These are phyloP conservation scores for Nemotelus pantherinus DNA, from an alignment of 2,888 invertebrate genomes.

Conservation along the genomic window DNA sequence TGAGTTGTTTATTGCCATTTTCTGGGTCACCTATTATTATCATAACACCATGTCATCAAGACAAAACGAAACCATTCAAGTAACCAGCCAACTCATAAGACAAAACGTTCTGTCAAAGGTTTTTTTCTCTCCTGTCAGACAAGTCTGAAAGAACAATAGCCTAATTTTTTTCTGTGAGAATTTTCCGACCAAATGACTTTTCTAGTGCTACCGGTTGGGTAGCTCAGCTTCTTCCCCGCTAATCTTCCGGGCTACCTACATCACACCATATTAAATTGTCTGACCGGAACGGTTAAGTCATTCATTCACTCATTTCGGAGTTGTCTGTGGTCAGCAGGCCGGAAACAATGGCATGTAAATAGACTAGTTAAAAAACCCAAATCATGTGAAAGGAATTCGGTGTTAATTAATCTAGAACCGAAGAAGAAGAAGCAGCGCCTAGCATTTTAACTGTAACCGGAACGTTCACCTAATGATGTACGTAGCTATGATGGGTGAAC, in stretches of 20 bases:
- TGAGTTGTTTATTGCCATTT: slow-evolving; percentile 17
- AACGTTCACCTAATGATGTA: neutral
- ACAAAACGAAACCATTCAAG: neutral
- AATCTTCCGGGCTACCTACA: neutral
- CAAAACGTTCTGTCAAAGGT: neutral
- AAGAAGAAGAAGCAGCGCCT: neutral
- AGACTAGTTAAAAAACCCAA: slow-evolving; percentile 15
- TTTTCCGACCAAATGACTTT: neutral
- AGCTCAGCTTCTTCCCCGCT: neutral
- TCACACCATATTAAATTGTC: neutral
- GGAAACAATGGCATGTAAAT: slow-evolving; percentile 38
- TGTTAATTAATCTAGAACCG: slow-evolving; percentile 17
- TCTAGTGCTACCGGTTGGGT: neutral
- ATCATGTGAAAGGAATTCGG: neutral
- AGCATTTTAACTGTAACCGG: slow-evolving; percentile 1
- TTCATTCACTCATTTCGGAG: neutral
- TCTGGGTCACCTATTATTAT: slow-evolving; percentile 11
- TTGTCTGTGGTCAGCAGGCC: slow-evolving; percentile 12
- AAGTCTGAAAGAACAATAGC: slow-evolving; percentile 15
- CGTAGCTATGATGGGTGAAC: neutral
- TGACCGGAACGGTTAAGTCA: slow-evolving; percentile 10
- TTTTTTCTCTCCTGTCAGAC: neutral
- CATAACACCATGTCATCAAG: neutral
- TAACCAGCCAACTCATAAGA: neutral
- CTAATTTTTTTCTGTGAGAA: neutral